Percentiles rank a stretch among this genome's conserved stretches.
Evolutionary conservation across 2,113 vertebrate species (phyloP).

Genomic region (Colinus virginianus): DNA sequence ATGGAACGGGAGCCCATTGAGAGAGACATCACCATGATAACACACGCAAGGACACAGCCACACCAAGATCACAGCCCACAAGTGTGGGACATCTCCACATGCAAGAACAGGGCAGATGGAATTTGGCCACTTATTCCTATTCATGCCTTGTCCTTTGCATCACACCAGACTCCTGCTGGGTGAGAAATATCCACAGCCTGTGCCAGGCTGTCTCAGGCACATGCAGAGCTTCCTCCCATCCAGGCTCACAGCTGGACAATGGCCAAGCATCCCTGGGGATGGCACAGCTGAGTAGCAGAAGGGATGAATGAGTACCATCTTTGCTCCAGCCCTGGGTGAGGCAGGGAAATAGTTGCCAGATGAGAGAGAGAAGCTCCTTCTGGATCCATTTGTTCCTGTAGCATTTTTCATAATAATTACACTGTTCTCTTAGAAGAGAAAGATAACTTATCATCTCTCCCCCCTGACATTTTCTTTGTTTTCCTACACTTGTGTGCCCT

Average conservation of each 20-base stretch:
- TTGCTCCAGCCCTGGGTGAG: not conserved
- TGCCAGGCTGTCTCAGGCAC: not conserved
- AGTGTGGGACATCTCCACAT: not conserved
- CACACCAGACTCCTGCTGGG: not conserved
- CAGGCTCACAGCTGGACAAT: fast-evolving
- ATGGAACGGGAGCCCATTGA: not conserved
- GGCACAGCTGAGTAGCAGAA: not conserved
- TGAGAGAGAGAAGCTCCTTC: not conserved
- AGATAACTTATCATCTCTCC: not conserved
- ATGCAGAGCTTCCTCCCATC: not conserved
- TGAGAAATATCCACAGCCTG: not conserved
- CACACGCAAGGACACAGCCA: fast-evolving
- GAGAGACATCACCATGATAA: not conserved
- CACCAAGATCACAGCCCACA: not conserved
- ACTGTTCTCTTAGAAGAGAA: not conserved
- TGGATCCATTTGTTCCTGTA: not conserved
- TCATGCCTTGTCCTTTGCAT: fast-evolving
- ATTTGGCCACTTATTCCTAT: not conserved
- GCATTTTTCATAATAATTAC: not conserved
- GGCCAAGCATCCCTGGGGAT: not conserved
- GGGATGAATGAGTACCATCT: not conserved
- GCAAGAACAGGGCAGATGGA: not conserved
- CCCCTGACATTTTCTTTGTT: not conserved
- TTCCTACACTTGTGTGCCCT: not conserved
- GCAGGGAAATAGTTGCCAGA: not conserved